phyloP scores from a whole-genome alignment of 2,888 invertebrate species.

The Ornithoptera priamus region DNA sequence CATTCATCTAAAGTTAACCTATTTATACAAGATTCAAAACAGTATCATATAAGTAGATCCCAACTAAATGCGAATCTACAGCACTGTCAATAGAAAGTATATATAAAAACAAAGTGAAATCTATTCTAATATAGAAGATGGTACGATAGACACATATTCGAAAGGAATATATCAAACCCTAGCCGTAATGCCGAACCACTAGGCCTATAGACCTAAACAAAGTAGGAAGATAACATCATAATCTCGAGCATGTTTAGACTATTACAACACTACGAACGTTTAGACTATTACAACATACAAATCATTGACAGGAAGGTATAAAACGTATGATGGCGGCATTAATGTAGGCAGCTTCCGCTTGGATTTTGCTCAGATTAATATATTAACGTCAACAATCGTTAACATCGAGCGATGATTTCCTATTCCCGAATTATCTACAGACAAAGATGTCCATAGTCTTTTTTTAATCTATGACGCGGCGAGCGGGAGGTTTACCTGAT shows the following conservation, averaged over 20 bases:
- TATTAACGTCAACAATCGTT: constrained; percentile 70
- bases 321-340: constrained; percentile 59
- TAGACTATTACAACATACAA: constrained; percentile 36
- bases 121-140: not conserved
- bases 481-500: no score
- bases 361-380: constrained; percentile 72
- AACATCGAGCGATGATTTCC: constrained; percentile 67
- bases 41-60: not conserved
- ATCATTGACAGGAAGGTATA: constrained; percentile 54
- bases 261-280: constrained; percentile 36
- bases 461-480: no score
- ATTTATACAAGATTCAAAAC: no score
- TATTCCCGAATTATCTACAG: constrained; percentile 44
- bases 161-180: not conserved
- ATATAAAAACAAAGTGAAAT: not conserved
- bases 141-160: not conserved
- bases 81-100: not conserved
- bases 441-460: not conserved
- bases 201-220: not conserved
- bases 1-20: no score
- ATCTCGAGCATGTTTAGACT: constrained; percentile 7
- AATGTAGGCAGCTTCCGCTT: constrained; percentile 75
- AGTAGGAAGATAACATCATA: constrained; percentile 16
- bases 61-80: not conserved
- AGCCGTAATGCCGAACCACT: not conserved